These are phyloP conservation scores for Actenoides lindsayi DNA, from an alignment of 2,113 vertebrate species.

Conservation along the genomic window DNA sequence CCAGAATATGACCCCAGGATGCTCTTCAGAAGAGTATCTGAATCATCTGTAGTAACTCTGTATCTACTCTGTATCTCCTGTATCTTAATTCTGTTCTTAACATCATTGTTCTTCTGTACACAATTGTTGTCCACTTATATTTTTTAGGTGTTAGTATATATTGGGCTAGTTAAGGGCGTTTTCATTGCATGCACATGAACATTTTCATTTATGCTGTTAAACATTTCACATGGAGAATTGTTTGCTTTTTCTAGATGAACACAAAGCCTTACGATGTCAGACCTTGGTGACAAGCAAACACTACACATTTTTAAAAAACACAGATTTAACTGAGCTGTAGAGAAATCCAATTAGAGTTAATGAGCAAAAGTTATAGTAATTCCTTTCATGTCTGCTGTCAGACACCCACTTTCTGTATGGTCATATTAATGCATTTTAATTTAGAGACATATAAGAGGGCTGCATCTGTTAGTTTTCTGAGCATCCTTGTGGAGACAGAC, in stretches of 20 bases:
- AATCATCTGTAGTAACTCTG: neutral
- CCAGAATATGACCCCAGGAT: neutral
- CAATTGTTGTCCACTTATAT: neutral
- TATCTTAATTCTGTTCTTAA: neutral
- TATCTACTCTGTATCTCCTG: neutral
- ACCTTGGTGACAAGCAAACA: neutral
- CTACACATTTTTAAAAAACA: neutral
- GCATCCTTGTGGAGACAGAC: neutral
- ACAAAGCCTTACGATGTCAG: neutral
- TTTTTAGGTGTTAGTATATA: neutral
- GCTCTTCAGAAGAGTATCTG: neutral
- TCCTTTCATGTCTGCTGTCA: neutral
- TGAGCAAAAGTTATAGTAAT: neutral
- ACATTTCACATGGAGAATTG: neutral
- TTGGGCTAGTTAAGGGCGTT: neutral
- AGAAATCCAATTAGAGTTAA: neutral
- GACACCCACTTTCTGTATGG: neutral
- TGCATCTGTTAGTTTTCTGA: neutral
- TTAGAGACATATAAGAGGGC: neutral
- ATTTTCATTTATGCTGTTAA: neutral
- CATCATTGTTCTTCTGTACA: neutral
- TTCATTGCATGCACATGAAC: neutral
- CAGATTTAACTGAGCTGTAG: neutral
- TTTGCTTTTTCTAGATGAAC: neutral
- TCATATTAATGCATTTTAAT: neutral